Evolutionary conservation across 2,113 vertebrate genomes (phyloP), one percentile per base, ranked within the genome.

Genomic region (Tapirus terrestris): DNA sequence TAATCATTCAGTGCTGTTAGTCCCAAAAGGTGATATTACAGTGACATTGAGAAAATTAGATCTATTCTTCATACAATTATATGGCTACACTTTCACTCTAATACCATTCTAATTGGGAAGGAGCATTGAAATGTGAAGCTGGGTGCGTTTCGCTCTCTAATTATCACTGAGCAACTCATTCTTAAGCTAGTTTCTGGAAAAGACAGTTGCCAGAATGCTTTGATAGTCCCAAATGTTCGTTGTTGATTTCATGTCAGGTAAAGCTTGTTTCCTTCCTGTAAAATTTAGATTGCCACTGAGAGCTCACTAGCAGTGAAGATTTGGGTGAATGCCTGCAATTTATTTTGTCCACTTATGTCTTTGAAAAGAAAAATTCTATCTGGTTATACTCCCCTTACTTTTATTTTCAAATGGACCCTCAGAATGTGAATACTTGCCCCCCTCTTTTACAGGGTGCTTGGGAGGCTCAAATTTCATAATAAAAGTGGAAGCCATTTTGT

Each of bases 31-130:
- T 99, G 99, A 99, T 99, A 99, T 98, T 99, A 98, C 98, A 98
- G 95, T 99, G 99, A 99, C 99, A 99, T 98, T 99, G 99, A 99
- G 98, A 98, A 99, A 99, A 99, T 99, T 99, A 98, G 98, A 99
- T 99, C 99, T 99, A 98, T 99, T 99, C 98, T 99, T 99, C 99
- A 99, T 98, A 98, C 98, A 99, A 98, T 99, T 99, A 99, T 97
- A 98, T 96, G 97, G 98, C 98, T 98, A 98, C 97, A 98, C 98
- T 98, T 98, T 98, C 98, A 97, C 98, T 98, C 98, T 98, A 98
- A 98, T 99, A 98, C 98, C 98, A 98, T 99, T 99, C 98, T 99
- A 99, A 99, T 99, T 99, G 99, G 98, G 98, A 98, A 98, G 98
- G 97, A 99, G 98, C 98, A 98, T 93, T 98, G 98, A 99, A 98